Base-by-base conservation (phyloP, 2,888 invertebrate genomes). In the Tinea trinotella region DNA sequence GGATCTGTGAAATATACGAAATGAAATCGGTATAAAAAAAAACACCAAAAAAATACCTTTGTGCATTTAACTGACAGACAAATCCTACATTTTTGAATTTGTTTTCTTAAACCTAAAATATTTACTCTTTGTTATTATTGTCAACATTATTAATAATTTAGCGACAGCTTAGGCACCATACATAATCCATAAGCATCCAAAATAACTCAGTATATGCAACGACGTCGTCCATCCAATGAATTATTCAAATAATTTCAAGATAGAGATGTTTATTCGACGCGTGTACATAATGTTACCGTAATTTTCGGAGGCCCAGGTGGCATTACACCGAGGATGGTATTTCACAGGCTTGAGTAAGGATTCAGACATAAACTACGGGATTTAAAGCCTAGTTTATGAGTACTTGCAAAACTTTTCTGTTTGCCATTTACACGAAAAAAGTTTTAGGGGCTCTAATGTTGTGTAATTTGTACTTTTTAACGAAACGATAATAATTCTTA, bases 261-360 rank as follows among this genome's bases (percentile, higher is more conserved):
- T 46, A 46, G 46, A 46, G 46, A 46, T 46, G 46, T 46, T 46
- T 46, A 46, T 46, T 46, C 15, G 46, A 19, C 46, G 19, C 46
- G 17, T 46, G 46, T 46, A 46, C 46, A 46, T 46, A 46, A 46
- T 46, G 46, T 46, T 15, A 19, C 46, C 17, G 46, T 46, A 46
- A 46, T 46, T 46, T 46, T 46, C 3, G 56, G 65, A 67, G 74
- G 64, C 76, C 61, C 76, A 76, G 77, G 78, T 79, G 78, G 66
- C 67, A 62, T 59, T 64, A 70, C 70, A 66, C 65, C 60, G 68
- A 40, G 64, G 66, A 65, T 63, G 17, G 46, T 46, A 46, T 46
- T 46, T 46, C 46, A 46, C 46, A 19, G 46, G 46, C 46, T 46
- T 10, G 46, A 17, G 15, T n/a, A 40, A 40, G 40, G 40, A 61